phyloP scores from a whole-genome alignment of 2,113 vertebrate genomes.

The Ciconia stormi region DNA sequence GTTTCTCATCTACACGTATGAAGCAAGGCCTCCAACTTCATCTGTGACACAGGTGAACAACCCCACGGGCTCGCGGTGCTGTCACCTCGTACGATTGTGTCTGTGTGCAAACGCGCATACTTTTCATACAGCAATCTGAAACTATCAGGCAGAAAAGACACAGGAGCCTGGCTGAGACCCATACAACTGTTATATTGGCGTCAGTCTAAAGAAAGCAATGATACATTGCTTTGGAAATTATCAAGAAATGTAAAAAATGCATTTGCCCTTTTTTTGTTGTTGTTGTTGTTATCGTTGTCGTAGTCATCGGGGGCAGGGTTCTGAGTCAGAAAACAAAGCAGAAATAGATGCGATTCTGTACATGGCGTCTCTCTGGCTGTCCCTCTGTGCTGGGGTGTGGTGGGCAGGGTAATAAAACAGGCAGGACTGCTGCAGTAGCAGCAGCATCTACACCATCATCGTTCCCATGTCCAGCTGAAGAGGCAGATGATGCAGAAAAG shows the following conservation, averaged over 20 bases:
- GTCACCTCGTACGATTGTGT: neutral
- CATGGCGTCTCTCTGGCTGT: constrained; percentile 35
- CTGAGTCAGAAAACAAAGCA: constrained; percentile 63
- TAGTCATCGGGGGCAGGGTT: constrained; percentile 58
- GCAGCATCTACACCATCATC: constrained; percentile 53
- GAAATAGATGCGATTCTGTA: constrained; percentile 58
- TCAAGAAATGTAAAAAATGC: constrained; percentile 75
- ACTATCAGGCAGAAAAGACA: constrained; percentile 72
- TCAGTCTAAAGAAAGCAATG: constrained; percentile 71
- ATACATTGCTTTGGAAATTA: constrained; percentile 73
- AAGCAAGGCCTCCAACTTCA: constrained; percentile 17
- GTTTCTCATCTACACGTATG: neutral
- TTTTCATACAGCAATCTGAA: constrained; percentile 52
- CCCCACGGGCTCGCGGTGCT: neutral
- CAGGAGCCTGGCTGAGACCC: constrained; percentile 73
- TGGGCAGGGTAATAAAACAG: constrained; percentile 20
- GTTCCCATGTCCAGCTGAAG: constrained; percentile 1
- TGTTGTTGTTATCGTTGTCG: neutral
- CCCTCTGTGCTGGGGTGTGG: neutral
- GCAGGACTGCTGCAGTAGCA: constrained; percentile 50
- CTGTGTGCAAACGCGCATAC: constrained; percentile 33
- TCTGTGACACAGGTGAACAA: neutral
- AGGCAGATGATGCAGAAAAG: constrained; percentile 26
- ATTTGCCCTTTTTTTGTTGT: constrained; percentile 72
- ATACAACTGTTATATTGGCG: constrained; percentile 66